These are phyloP conservation scores for Caenorhabditis briggsae DNA, from an alignment of 1,140 invertebrate species.

Conservation along the genomic window DNA sequence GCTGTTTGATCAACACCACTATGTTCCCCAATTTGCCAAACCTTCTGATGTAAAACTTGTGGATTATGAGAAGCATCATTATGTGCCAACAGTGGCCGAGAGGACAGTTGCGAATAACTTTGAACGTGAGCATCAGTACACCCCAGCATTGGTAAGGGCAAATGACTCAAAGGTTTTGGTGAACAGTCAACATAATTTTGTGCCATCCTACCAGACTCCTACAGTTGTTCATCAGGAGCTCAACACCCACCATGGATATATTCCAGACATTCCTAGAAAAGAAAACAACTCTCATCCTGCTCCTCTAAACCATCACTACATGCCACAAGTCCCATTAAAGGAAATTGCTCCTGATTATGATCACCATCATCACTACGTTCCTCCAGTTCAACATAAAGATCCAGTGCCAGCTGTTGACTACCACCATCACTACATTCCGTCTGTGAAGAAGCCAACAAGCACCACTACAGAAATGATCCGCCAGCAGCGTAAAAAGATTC, in stretches of 20 bases:
- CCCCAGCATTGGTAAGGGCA: neutral
- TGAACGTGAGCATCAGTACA: constrained; percentile 19
- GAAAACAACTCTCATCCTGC: neutral
- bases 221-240: neutral
- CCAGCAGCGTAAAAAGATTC: constrained; percentile 3
- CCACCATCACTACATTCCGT: constrained; percentile 19
- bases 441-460: constrained; percentile 18
- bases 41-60: neutral
- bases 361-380: constrained; percentile 52
- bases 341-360: constrained; percentile 27
- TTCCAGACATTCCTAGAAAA: constrained; percentile 9
- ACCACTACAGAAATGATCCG: constrained; percentile 7
- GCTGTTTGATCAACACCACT: constrained; percentile 39
- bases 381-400: neutral
- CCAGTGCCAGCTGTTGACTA: constrained; percentile 15
- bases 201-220: neutral
- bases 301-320: neutral
- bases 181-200: neutral
- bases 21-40: constrained; percentile 16
- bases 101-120: neutral
- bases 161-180: constrained; percentile 8
- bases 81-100: constrained; percentile 3
- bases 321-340: constrained; percentile 1
- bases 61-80: constrained; percentile 22
- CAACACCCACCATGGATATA: constrained; percentile 20